phyloP scores from a whole-genome alignment of 1,140 invertebrate genomes.

The Pseudomyrmex sp. region DNA sequence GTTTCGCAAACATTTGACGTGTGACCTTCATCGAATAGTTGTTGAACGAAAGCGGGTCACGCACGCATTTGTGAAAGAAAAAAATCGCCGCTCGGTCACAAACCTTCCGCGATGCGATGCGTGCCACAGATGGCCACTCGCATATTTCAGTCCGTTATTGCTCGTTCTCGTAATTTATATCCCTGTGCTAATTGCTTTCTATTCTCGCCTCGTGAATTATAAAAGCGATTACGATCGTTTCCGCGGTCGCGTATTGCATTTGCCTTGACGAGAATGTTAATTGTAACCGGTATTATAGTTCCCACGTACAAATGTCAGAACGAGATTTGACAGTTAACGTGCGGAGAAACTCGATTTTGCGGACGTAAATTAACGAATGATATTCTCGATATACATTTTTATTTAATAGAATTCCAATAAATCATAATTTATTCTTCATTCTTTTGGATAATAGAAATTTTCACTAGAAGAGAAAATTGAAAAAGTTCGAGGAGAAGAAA shows the following conservation, averaged over 20 bases:
- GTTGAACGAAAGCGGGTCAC: constrained; percentile 7
- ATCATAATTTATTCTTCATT: neutral
- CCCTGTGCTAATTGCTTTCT: constrained; percentile 15
- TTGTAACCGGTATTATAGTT: constrained; percentile 9
- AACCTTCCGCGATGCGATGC: constrained; percentile 14
- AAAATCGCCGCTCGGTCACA: constrained; percentile 21
- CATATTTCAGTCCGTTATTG: constrained; percentile 32
- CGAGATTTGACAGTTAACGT: constrained; percentile 5
- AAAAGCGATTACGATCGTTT: constrained; percentile 4
- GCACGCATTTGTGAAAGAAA: neutral
- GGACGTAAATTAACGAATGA: neutral
- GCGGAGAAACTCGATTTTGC: neutral
- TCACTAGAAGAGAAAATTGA: neutral
- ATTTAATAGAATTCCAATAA: neutral
- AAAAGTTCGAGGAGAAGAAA: too few relatives aligned
- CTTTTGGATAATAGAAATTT: neutral
- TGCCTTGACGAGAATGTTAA: constrained; percentile 12
- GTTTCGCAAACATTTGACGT: constrained; percentile 4
- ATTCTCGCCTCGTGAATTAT: constrained; percentile 26
- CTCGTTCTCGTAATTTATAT: constrained; percentile 29
- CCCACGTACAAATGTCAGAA: neutral
- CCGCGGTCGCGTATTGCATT: neutral
- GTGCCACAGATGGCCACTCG: neutral
- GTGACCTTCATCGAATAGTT: constrained; percentile 28
- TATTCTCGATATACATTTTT: neutral